A percentile compares a stretch with the other conserved stretches of the same genome.
phyloP scores from a whole-genome alignment of 1,140 invertebrate species.

The Matsumurasca onukii region DNA sequence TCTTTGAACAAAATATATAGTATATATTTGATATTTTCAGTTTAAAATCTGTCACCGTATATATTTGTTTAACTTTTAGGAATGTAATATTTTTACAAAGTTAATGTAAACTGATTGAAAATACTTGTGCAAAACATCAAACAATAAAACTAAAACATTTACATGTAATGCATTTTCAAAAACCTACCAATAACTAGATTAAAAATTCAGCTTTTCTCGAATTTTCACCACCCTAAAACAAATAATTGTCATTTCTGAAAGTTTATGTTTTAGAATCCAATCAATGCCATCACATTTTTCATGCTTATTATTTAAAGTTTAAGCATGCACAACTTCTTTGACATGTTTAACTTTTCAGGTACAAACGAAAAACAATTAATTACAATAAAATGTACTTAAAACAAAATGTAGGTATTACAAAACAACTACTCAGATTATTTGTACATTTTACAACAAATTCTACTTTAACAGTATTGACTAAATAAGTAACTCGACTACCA shows the following conservation, averaged over 20 bases:
- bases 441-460: too few species aligned
- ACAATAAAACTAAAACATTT: not conserved
- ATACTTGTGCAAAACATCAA: not conserved
- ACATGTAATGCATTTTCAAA: not conserved
- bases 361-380: not conserved
- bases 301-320: not conserved
- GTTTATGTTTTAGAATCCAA: not conserved
- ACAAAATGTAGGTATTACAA: not conserved
- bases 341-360: not conserved
- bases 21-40: too few species aligned
- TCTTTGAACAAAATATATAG: not conserved
- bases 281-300: not conserved
- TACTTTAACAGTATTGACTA: too few species aligned
- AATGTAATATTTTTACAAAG: not conserved
- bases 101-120: not conserved
- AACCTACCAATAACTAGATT: constrained; percentile 22
- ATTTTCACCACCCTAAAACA: constrained; percentile 26
- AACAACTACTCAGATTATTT: not conserved
- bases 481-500: too few species aligned
- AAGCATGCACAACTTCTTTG: not conserved
- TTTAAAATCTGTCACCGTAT: not conserved
- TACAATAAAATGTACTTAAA: not conserved
- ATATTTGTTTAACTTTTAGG: not conserved
- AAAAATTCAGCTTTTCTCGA: constrained; percentile 25
- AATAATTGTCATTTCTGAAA: not conserved